A percentile compares a stretch with the other conserved stretches of the same genome.
phyloP scores from a whole-genome alignment of 2,113 vertebrate species.

The Hoplias malabaricus region DNA sequence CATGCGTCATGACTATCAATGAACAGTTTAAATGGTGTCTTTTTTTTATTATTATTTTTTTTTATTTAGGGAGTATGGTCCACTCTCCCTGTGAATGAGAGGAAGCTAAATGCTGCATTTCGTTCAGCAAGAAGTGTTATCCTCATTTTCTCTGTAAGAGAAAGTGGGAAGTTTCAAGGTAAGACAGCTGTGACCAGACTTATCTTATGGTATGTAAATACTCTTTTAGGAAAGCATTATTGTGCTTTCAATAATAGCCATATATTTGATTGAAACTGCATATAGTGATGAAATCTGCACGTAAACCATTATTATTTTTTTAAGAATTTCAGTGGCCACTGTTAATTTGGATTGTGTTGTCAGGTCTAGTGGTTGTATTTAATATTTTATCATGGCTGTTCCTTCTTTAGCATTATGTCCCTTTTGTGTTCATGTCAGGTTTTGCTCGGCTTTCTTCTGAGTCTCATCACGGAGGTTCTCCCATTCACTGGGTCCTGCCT shows the following conservation, averaged over 20 bases:
- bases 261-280: too few relatives aligned
- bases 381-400: background rate
- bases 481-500: slow-evolving; percentile 98
- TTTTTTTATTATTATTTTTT: too few relatives aligned
- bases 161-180: slow-evolving; percentile 99
- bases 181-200: slow-evolving; percentile 44
- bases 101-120: slow-evolving; percentile 94
- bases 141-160: slow-evolving; percentile 94
- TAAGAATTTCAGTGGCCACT: too few relatives aligned
- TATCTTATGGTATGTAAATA: background rate
- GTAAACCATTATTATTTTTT: too few relatives aligned
- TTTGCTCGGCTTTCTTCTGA: slow-evolving; percentile 93
- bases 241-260: background rate
- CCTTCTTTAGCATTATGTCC: slow-evolving; percentile 19
- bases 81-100: slow-evolving; percentile 95
- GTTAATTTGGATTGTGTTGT: background rate
- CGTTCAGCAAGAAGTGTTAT: slow-evolving; percentile 90
- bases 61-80: slow-evolving; percentile 98
- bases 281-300: too few relatives aligned
- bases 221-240: background rate
- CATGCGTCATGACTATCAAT: background rate
- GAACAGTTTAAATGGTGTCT: background rate
- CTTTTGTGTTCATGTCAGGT: slow-evolving; percentile 70
- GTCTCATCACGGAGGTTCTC: slow-evolving; percentile 95
- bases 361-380: background rate